Percentiles rank a stretch among this genome's conserved stretches.
phyloP scores from a whole-genome alignment of 2,888 invertebrate genomes.

The Ashinkailepas kermadecensis region DNA sequence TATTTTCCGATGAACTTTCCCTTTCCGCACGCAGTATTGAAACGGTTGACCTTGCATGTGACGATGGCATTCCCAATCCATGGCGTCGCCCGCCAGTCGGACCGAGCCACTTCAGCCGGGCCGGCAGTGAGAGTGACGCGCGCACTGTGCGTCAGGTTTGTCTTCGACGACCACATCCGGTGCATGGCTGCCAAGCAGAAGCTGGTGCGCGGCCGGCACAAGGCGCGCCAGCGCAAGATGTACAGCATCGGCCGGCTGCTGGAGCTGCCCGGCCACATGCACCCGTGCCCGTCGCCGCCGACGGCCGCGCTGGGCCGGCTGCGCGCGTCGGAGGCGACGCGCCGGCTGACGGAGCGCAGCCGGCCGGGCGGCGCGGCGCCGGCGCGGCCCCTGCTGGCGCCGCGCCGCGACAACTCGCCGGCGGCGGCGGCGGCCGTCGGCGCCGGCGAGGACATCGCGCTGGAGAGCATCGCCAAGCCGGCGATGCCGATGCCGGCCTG shows the following conservation, averaged over 20 bases:
- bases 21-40: too few species aligned
- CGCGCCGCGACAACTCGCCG: neutral
- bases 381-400: neutral
- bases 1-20: too few species aligned
- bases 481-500: neutral
- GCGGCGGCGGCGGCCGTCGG: neutral
- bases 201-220: slow-evolving; percentile 68
- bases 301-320: slow-evolving; percentile 37
- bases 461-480: slow-evolving; percentile 1
- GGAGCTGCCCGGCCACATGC: slow-evolving; percentile 54
- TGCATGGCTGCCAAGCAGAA: slow-evolving; percentile 99
- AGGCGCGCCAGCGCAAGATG: slow-evolving; percentile 94
- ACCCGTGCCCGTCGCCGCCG: slow-evolving; percentile 39
- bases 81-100: too few species aligned
- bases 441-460: neutral
- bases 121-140: slow-evolving; percentile 48
- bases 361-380: neutral
- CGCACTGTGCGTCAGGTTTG: slow-evolving; percentile 80
- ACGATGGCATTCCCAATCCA: too few species aligned
- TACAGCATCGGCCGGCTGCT: slow-evolving; percentile 85
- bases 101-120: neutral
- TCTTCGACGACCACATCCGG: slow-evolving; percentile 97
- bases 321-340: slow-evolving; percentile 32
- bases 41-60: too few species aligned
- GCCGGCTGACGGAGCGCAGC: neutral